These are phyloP conservation scores for Zhuqinia jingwanae DNA, from an alignment of 2,888 invertebrate genomes.

Conservation along the genomic window DNA sequence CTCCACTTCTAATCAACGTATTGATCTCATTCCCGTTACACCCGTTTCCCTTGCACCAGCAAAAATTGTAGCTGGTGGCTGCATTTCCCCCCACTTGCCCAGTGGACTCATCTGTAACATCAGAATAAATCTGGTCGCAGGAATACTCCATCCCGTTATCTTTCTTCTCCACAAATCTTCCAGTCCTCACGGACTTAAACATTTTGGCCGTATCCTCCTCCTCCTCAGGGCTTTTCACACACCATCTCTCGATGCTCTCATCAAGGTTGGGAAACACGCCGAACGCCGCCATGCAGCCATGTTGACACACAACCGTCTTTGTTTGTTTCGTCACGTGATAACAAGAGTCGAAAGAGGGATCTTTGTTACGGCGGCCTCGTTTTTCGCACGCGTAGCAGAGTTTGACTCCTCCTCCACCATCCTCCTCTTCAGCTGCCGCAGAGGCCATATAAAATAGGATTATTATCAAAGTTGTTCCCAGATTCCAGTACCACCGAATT, in stretches of 20 bases:
- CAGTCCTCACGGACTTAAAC: not conserved
- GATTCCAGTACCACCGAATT: no score
- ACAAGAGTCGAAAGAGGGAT: not conserved
- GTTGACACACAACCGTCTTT: not conserved
- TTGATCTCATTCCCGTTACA: constrained; percentile 32
- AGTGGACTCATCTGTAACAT: not conserved
- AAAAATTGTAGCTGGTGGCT: constrained; percentile 25
- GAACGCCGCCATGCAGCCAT: not conserved
- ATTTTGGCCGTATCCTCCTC: not conserved
- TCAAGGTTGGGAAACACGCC: not conserved
- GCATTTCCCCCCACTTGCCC: no score
- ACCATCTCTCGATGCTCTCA: not conserved
- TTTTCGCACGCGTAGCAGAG: not conserved
- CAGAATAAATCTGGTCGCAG: constrained; percentile 16
- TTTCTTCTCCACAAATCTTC: not conserved
- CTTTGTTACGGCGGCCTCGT: not conserved
- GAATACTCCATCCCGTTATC: not conserved
- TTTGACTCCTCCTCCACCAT: not conserved
- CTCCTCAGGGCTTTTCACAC: not conserved
- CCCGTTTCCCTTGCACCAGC: constrained; percentile 1
- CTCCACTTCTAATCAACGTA: not conserved
- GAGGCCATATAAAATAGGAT: no score
- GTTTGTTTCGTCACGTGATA: not conserved
- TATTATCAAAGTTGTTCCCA: no score
- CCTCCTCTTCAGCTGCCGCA: no score